phyloP scores from a whole-genome alignment of 2,113 vertebrate genomes.

The Trematocara stigmaticum region DNA sequence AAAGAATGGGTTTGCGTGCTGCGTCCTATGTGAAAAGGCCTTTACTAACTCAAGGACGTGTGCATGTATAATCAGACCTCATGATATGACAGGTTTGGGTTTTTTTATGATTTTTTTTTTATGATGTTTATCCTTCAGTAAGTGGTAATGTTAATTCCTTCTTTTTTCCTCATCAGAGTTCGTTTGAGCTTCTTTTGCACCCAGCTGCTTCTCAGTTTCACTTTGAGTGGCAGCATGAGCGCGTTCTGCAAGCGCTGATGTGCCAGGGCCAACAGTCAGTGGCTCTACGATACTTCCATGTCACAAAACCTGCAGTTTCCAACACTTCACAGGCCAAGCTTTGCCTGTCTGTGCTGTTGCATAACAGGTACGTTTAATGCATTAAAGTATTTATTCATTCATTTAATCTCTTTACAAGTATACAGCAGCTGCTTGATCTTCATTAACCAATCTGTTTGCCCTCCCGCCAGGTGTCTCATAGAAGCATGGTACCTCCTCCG shows the following conservation, averaged over 20 bases:
- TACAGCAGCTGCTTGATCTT: not conserved
- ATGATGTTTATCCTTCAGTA: not conserved
- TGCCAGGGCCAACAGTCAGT: conserved; percentile 81
- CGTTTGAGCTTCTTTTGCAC: conserved; percentile 86
- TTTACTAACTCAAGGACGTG: not conserved
- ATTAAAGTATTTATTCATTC: not conserved
- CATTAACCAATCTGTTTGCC: not conserved
- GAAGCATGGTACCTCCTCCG: conserved; percentile 87
- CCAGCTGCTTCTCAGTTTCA: conserved; percentile 81
- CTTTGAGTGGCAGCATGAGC: conserved; percentile 84
- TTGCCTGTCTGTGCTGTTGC: conserved; percentile 84
- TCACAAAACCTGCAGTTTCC: conserved; percentile 78
- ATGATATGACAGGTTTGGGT: not conserved
- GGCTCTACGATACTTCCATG: conserved; percentile 86
- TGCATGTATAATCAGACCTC: not conserved
- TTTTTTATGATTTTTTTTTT: not conserved
- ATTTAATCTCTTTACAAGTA: not conserved
- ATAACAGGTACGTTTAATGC: conserved; percentile 79
- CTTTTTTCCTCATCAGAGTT: conserved; percentile 71
- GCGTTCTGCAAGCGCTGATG: conserved; percentile 86
- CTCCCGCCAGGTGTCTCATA: conserved; percentile 76
- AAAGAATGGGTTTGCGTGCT: not conserved
- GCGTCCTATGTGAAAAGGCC: not conserved
- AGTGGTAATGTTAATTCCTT: not conserved
- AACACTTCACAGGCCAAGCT: conserved; percentile 79